Percentiles rank a stretch among this genome's conserved stretches.
phyloP scores from a whole-genome alignment of 64 coral and sea anemone genomes.

The Montipora capricornis region DNA sequence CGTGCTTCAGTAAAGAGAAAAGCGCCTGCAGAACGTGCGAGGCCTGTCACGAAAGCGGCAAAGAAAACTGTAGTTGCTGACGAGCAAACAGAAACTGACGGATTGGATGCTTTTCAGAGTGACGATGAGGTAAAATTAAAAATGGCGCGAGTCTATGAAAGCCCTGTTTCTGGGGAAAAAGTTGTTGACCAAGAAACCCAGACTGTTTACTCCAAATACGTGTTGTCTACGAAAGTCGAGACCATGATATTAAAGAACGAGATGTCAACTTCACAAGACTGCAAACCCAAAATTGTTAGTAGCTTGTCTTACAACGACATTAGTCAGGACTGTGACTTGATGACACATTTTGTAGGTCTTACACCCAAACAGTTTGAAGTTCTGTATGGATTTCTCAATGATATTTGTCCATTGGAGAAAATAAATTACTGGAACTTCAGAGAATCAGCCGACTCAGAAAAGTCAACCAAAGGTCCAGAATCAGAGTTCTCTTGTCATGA shows the following conservation, averaged over 20 bases:
- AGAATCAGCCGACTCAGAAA: constrained; percentile 25
- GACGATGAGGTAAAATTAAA: too few species aligned
- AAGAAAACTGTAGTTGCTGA: too few species aligned
- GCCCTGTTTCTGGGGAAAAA: too few species aligned
- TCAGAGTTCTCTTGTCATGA: constrained; percentile 9
- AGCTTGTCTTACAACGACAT: constrained; percentile 47
- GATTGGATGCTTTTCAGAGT: too few species aligned
- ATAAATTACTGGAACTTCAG: constrained; percentile 54
- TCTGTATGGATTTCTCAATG: constrained; percentile 46
- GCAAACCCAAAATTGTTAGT: constrained; percentile 44
- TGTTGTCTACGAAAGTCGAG: too few species aligned
- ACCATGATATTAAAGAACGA: background rate
- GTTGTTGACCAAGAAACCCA: too few species aligned
- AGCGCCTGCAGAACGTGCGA: constrained; percentile 10
- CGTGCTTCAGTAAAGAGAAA: constrained; percentile 30
- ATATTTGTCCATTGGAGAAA: constrained; percentile 41
- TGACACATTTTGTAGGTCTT: constrained; percentile 62
- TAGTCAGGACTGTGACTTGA: constrained; percentile 6
- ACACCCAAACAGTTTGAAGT: constrained; percentile 53
- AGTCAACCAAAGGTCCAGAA: constrained; percentile 20
- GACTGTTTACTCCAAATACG: too few species aligned
- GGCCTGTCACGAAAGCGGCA: too few species aligned
- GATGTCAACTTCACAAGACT: constrained; percentile 30
- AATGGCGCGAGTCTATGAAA: background rate
- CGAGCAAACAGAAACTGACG: too few species aligned